Base-by-base conservation (phyloP, 2,888 invertebrate genomes). In the Octonoba sinensis region DNA sequence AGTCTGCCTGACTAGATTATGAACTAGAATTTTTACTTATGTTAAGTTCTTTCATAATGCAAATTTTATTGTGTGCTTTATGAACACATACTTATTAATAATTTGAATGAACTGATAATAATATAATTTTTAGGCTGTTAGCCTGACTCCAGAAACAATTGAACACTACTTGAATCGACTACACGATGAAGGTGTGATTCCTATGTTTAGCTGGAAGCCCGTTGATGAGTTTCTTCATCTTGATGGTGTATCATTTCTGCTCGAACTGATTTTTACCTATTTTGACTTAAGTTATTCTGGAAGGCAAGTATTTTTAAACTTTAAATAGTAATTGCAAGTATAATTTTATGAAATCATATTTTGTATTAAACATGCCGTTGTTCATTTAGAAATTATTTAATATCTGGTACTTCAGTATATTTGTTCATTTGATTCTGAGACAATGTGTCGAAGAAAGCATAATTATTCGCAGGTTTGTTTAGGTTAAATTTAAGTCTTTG, bases 281-380 rank as follows among this genome's bases (percentile, higher is more conserved):
- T 94, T 95, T 87, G 95, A 96, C 86, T 97, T 97, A 96, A 95
- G 94, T 89, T 95, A 93, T 87, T 93, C 93, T 85, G 96, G 96
- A 86, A 92, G 88, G 89, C 89, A 85, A 85, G 87, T 86, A 59
- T 18, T 59, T 59, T 18, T 59, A 3, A 20, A 18, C 2, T 8
- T 3, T 18, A 3, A 18, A 18, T 59, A 20, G 13, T 18, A 59
- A 59, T 59, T 3, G 2, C 15, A 18, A 13, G 11, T 47, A 18
- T 22, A 76, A 20, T 69, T 57, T 16, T 12, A 13, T 12, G 15
- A 51, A 51, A 51, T 3, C 3, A 51, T 51, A 51, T 51, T 51
- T 51, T 51, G 51, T 4, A 51, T 8, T 51, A 51, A 18, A 15
- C 3, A 2, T 18, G 18, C 8, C 8, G 2, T 56, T 4, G 3